Conservation (phyloP, 1,140 invertebrate species). For the Kradibia gibbosae region DNA sequence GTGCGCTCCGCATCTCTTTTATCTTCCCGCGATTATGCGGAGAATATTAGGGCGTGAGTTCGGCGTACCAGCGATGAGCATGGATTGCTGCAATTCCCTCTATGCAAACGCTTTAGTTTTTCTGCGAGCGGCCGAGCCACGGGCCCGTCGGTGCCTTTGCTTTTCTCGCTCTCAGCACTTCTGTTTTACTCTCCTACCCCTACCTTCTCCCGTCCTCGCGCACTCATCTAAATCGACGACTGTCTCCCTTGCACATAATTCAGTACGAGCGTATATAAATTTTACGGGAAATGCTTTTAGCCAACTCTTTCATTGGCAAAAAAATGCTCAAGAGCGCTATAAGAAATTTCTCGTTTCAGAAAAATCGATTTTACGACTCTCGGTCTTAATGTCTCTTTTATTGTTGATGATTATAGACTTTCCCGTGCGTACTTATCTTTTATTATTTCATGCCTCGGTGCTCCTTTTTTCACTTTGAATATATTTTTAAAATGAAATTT, state of each 20-base stretch:
- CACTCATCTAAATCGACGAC: background rate
- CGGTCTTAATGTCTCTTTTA: background rate
- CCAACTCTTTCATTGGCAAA: background rate
- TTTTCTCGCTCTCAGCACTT: background rate
- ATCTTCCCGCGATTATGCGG: conserved; percentile 33
- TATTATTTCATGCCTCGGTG: too few species aligned
- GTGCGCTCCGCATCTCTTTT: conserved; percentile 7
- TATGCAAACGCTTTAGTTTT: conserved; percentile 12
- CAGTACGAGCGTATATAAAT: background rate
- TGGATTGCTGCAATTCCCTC: conserved; percentile 23
- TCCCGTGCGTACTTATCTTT: too few species aligned
- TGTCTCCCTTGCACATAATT: too few species aligned
- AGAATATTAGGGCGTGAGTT: conserved; percentile 2
- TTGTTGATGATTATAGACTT: background rate
- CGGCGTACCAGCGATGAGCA: background rate
- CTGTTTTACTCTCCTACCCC: conserved; percentile 1
- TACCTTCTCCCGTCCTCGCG: background rate
- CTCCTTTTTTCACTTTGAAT: too few species aligned
- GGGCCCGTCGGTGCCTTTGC: background rate
- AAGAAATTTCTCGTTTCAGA: background rate
- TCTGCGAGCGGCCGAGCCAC: background rate
- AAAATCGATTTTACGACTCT: background rate
- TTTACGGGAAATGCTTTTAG: background rate
- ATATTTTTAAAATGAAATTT: too few species aligned
- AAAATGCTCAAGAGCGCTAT: background rate